A percentile compares a stretch with the other conserved stretches of the same genome.
Evolutionary conservation across 2,797 vertebrate species (phyloP).

Genomic region (Serranus cabrilla): DNA sequence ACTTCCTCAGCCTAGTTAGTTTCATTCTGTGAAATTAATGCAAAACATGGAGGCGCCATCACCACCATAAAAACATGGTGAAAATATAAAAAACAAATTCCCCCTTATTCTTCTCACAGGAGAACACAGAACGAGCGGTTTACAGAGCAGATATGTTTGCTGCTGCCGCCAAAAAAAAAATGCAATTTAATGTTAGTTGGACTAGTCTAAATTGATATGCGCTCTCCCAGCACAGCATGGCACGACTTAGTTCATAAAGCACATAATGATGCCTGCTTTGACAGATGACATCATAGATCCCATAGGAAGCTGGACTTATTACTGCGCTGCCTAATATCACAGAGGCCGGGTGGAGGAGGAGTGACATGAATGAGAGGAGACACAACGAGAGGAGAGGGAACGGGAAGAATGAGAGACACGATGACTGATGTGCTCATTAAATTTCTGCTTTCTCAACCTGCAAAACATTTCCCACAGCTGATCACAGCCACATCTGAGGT

Average conservation of each 20-base stretch:
- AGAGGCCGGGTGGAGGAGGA: conserved; percentile 34
- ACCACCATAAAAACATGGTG: too few relatives aligned
- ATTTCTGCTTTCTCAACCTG: conserved; percentile 55
- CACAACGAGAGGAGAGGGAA: conserved; percentile 36
- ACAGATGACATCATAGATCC: conserved; percentile 79
- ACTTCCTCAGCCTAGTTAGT: too few relatives aligned
- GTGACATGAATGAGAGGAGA: conserved; percentile 59
- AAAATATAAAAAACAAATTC: not conserved
- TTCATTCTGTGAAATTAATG: too few relatives aligned
- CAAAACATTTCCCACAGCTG: conserved; percentile 45
- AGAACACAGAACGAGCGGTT: not conserved
- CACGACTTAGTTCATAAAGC: conserved; percentile 64
- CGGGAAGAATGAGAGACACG: conserved; percentile 10
- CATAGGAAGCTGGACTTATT: conserved; percentile 70
- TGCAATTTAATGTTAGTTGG: conserved; percentile 4
- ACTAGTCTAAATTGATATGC: conserved; percentile 34
- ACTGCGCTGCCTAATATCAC: conserved; percentile 49
- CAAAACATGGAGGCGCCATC: too few relatives aligned
- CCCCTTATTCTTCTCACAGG: not conserved
- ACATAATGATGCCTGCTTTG: conserved; percentile 80
- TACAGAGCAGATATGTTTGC: not conserved
- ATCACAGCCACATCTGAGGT: conserved; percentile 43
- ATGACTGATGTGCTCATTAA: conserved; percentile 58
- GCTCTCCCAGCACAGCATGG: conserved; percentile 52
- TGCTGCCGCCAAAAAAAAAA: conserved; percentile 5